phyloP scores from a whole-genome alignment of 2,113 vertebrate species.

The Heptranchias perlo region DNA sequence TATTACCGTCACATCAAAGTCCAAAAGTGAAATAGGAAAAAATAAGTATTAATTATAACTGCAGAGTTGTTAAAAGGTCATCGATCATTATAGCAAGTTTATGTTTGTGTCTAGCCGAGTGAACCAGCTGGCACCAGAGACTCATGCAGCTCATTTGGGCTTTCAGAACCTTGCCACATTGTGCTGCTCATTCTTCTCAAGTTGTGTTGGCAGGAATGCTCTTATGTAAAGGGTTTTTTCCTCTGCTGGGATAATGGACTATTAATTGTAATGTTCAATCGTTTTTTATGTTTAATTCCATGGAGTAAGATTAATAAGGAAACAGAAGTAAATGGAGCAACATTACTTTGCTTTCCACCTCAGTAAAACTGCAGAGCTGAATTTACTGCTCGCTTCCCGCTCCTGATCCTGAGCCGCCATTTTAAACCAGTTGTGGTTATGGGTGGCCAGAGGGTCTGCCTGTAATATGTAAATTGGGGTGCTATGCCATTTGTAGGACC shows the following conservation, averaged over 20 bases:
- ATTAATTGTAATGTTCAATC: background rate
- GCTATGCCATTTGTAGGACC: no score
- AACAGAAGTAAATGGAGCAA: background rate
- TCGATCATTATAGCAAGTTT: background rate
- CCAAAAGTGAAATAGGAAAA: background rate
- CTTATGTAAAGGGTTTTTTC: background rate
- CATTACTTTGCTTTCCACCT: background rate
- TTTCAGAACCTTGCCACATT: background rate
- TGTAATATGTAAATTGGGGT: no score
- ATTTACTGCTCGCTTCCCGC: background rate
- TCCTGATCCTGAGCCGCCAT: background rate
- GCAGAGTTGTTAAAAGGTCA: background rate
- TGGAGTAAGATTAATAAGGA: background rate
- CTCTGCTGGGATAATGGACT: background rate
- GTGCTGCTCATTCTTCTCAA: background rate
- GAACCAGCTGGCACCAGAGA: no score
- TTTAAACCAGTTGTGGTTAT: no score
- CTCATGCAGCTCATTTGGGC: background rate
- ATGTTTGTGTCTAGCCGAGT: background rate
- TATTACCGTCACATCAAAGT: background rate
- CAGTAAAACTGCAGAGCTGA: background rate
- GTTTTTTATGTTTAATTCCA: background rate
- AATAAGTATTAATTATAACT: background rate
- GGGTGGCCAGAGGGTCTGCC: no score
- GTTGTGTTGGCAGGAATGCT: background rate